phyloP scores from a whole-genome alignment of 1,140 invertebrate species.

The Hydropsyche tenuis region DNA sequence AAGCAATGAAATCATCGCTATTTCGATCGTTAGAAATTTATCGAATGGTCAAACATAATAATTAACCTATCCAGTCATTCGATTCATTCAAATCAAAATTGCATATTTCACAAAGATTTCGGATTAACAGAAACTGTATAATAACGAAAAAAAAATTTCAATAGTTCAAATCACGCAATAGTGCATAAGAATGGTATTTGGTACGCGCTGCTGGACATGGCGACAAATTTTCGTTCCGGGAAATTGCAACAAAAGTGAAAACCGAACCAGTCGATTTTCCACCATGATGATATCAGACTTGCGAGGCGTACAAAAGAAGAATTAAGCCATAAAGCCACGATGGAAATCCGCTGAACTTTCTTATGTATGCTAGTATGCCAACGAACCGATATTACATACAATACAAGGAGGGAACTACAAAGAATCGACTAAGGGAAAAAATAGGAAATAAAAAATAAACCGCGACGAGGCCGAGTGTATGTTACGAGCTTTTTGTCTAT shows the following conservation, averaged over 20 bases:
- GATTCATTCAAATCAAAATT: too few relatives aligned
- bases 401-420: neutral
- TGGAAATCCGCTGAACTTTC: neutral
- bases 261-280: conserved; percentile 16
- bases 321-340: neutral
- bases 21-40: too few relatives aligned
- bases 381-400: neutral
- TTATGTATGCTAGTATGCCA: neutral
- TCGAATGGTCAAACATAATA: too few relatives aligned
- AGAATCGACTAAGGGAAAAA: neutral
- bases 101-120: too few relatives aligned
- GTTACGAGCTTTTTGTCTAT: conserved; percentile 9
- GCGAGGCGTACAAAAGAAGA: neutral
- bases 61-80: too few relatives aligned
- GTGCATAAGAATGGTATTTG: neutral
- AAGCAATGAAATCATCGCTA: too few relatives aligned
- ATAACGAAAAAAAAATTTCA: too few relatives aligned
- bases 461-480: neutral
- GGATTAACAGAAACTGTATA: too few relatives aligned
- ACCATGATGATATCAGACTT: neutral
- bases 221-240: conserved; percentile 43
- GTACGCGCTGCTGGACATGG: conserved; percentile 23
- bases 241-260: conserved; percentile 47
- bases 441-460: conserved; percentile 9
- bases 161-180: too few relatives aligned